A percentile compares a stretch with the other conserved stretches of the same genome.
These are phyloP conservation scores for Beris chalybata DNA, from an alignment of 2,888 invertebrate species.

Conservation along the genomic window DNA sequence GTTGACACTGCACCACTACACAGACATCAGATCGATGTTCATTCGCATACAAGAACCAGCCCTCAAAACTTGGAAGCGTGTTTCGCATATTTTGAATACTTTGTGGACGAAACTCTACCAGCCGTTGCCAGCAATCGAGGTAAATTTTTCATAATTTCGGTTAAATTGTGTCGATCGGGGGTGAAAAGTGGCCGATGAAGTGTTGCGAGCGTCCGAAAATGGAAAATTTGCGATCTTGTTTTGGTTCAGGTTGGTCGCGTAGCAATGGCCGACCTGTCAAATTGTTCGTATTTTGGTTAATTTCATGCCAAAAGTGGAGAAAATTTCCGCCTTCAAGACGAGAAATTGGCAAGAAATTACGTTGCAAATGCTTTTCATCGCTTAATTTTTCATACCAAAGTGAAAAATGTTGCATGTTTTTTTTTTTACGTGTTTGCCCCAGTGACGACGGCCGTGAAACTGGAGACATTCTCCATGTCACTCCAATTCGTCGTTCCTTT, in stretches of 20 bases:
- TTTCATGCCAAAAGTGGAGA: too few relatives aligned
- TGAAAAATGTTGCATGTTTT: too few relatives aligned
- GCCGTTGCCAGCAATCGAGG: conserved; percentile 50
- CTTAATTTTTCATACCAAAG: too few relatives aligned
- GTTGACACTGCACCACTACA: conserved; percentile 34
- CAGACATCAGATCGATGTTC: conserved; percentile 46
- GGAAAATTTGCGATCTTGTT: conserved; percentile 31
- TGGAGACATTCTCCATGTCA: too few relatives aligned
- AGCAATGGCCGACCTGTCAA: conserved; percentile 29
- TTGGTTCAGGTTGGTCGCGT: conserved; percentile 24
- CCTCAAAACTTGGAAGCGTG: conserved; percentile 69
- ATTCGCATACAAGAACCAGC: conserved; percentile 66
- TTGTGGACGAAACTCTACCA: conserved; percentile 64
- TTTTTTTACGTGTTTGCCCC: too few relatives aligned
- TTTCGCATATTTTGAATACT: conserved; percentile 63
- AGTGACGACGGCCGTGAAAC: too few relatives aligned
- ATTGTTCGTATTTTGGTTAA: not conserved
- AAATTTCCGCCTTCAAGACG: too few relatives aligned
- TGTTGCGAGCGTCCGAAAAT: conserved; percentile 10
- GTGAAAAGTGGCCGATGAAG: not conserved
- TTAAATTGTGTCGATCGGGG: conserved; percentile 27
- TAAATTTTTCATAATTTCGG: conserved; percentile 45
- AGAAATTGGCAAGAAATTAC: too few relatives aligned
- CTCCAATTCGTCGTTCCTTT: too few relatives aligned
- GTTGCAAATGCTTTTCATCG: too few relatives aligned